Base-by-base conservation (phyloP, 2,888 invertebrate species). In the Miltochrista miniata region DNA sequence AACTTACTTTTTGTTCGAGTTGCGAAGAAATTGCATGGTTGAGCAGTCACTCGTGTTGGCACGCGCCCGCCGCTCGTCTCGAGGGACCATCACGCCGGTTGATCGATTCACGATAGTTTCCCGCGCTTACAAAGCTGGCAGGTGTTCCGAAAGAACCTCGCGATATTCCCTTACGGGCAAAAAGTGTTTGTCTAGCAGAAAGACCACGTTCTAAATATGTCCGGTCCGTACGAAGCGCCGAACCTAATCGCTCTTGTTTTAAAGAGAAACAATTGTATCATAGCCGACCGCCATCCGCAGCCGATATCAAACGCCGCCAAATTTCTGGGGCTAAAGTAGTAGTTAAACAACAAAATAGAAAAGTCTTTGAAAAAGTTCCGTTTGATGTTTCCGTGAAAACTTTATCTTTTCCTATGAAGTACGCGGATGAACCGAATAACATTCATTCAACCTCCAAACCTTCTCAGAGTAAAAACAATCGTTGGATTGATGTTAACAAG, bases 1-100 rank as follows among this genome's bases (percentile, higher is more conserved):
- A 85, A 86, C 85, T 87, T 85, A 88, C 86, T 90, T 90, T 90
- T 89, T 87, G 82, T 77, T 82, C 73, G 74, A 76, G 72, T 78
- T 74, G 56, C 66, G 57, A 76, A 76, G 78, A 79, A 59, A 80
- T 81, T 81, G 84, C 75, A 77, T 67, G 70, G 74, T 77, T 74
- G 75, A 75, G 70, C 81, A 83, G 86, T 84, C 83, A 75, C 70
- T 79, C 78, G 74, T 68, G 73, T 61, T 70, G 65, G 70, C 57
- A 69, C 69, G 73, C 67, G 66, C 65, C 59, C 63, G 65, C 61
- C 73, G 76, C 72, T 72, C 80, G 80, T 63, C 76, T 69, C 73
- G 74, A 69, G 72, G 69, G 45, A 45, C 41, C 45, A 39, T 48
- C 50, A 56, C 63, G 42, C 51, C 24, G 36, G 31, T 47, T 15